Base-by-base conservation (phyloP, 2,797 vertebrate species). In the Myotis myotis region DNA sequence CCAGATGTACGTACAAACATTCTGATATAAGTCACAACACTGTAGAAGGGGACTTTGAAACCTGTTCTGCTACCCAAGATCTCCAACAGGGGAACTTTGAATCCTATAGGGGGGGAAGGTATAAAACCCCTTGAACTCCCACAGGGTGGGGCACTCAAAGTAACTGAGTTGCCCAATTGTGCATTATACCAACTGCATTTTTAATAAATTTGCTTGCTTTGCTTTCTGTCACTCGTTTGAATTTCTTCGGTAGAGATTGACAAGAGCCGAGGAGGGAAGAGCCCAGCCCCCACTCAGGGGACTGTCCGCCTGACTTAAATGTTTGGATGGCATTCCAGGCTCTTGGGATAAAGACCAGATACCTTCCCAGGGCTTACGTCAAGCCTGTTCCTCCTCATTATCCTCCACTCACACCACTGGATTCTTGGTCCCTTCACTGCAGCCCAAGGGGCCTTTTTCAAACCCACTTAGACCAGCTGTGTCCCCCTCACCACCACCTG, bases 371-470 rank as follows among this genome's bases (percentile, higher is more conserved):
- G 8, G n/a, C 30, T 47, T 57, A 10, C 1, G 7, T 4, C 53
- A 49, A 36, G 23, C 17, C 28, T 3, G 8, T 3, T 2, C 4
- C 6, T 47, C 33, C 23, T 92, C 33, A 33, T n/a, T 9, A 28
- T 0, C 28, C 2, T 78, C 13, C 10, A 76, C 23, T 53, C 23
- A 22, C 16, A 5, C 5, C 10, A 5, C 15, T 41, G 1, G 0
- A 33, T 13, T 12, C 49, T 49, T 0, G 0, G 4, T 17, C 7
- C 20, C 38, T 71, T 71, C 28, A 6, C 22, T 55, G 10, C 3
- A 55, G 22, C 22, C 6, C 23, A 53, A 28, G 28, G 16, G 62
- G 16, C 7, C 30, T 28, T 75, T 38, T 41, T 47, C 16, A 53
- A 28, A 20, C 19, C 66, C 55, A 17, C 8, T 17, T 36, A 49